phyloP scores from a whole-genome alignment of 2,113 vertebrate species.

The Cochlearius cochlearius region DNA sequence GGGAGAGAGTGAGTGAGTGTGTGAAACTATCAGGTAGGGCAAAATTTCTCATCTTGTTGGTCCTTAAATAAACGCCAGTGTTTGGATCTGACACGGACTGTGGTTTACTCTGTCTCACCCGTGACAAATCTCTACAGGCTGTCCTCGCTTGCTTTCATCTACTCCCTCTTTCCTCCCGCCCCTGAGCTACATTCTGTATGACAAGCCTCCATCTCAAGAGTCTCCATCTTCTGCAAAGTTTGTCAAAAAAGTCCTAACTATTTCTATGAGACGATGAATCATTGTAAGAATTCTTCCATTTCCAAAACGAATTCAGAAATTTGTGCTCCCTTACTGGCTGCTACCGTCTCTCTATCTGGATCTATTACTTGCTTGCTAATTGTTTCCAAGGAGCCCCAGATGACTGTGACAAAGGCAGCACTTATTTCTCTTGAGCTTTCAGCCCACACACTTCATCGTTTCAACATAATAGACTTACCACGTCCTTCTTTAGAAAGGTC shows the following conservation, averaged over 20 bases:
- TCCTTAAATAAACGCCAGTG: background rate
- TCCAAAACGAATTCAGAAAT: background rate
- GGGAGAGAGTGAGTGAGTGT: background rate
- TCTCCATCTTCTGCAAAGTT: background rate
- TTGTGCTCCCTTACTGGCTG: background rate
- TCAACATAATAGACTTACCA: background rate
- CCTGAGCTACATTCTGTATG: background rate
- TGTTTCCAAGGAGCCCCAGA: background rate
- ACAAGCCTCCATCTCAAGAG: background rate
- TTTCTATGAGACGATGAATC: background rate
- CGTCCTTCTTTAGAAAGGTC: background rate
- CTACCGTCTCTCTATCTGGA: background rate
- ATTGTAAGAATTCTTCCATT: background rate
- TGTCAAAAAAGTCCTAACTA: background rate
- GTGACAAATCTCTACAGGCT: background rate
- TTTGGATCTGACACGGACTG: fast-evolving
- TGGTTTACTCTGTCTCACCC: background rate
- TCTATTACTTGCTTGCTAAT: background rate
- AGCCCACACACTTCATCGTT: background rate
- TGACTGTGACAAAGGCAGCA: background rate
- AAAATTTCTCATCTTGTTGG: background rate
- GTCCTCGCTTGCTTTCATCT: background rate
- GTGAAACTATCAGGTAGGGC: background rate
- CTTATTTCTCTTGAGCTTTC: background rate
- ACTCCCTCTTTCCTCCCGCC: background rate